These are phyloP conservation scores for Trigoniulus corallinus DNA, from an alignment of 1,140 invertebrate species.

Conservation along the genomic window DNA sequence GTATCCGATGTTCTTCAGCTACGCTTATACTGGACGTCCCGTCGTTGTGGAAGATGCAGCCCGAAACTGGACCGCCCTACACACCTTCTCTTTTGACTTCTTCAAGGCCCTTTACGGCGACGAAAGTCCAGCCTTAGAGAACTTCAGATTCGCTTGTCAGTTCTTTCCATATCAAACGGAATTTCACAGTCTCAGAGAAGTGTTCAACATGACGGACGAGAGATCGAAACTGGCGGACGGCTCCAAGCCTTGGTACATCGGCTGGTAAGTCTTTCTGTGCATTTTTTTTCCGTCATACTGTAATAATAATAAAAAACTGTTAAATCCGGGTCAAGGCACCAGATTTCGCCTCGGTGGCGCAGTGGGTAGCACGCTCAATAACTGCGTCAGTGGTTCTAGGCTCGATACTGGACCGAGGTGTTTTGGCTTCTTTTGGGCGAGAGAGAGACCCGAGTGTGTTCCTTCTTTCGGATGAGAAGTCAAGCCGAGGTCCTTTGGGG, in stretches of 20 bases:
- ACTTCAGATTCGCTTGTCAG: constrained; percentile 47
- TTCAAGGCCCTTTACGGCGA: constrained; percentile 54
- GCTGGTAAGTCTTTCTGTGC: constrained; percentile 50
- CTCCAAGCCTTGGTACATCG: constrained; percentile 67
- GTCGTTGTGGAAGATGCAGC: constrained; percentile 71
- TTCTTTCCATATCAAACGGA: constrained; percentile 85
- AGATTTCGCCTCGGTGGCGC: too few relatives aligned
- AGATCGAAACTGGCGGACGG: constrained; percentile 44
- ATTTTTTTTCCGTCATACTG: background rate
- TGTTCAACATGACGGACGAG: constrained; percentile 44
- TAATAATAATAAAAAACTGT: constrained; percentile 1
- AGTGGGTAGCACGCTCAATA: too few relatives aligned
- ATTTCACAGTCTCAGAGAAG: constrained; percentile 52
- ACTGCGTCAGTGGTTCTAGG: too few relatives aligned
- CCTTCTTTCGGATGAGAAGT: too few relatives aligned
- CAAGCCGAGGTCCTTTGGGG: too few relatives aligned
- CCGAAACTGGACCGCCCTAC: constrained; percentile 52
- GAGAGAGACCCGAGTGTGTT: too few relatives aligned
- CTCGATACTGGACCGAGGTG: too few relatives aligned
- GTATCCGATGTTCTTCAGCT: constrained; percentile 13
- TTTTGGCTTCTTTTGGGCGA: too few relatives aligned
- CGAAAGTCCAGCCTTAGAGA: constrained; percentile 17
- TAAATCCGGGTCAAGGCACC: too few relatives aligned
- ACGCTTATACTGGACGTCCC: constrained; percentile 55
- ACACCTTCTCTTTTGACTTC: constrained; percentile 52